These are phyloP conservation scores for Platyrinchus mystaceus DNA, from an alignment of 2,797 vertebrate genomes.

Conservation along the genomic window DNA sequence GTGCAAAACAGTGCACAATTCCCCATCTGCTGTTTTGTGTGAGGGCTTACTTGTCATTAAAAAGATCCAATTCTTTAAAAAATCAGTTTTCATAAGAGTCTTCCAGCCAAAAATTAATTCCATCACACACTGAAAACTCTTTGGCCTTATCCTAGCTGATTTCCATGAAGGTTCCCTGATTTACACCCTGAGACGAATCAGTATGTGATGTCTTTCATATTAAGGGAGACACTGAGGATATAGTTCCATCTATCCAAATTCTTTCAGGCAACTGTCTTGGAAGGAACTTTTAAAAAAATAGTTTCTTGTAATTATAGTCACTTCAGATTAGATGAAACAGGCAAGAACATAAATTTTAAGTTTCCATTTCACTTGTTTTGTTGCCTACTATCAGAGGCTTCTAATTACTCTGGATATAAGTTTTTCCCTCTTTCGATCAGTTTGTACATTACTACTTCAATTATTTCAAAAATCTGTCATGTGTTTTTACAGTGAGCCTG, in stretches of 20 bases:
- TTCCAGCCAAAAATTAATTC: neutral
- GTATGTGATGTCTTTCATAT: neutral
- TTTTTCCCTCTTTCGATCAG: neutral
- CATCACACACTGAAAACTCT: neutral
- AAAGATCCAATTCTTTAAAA: neutral
- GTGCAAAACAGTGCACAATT: neutral
- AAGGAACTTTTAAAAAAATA: neutral
- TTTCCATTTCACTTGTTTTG: neutral
- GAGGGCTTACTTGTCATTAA: neutral
- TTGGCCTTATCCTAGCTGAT: neutral
- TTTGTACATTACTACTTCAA: neutral
- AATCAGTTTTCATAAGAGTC: neutral
- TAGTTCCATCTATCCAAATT: neutral
- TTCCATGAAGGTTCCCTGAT: neutral
- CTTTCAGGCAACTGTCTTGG: neutral
- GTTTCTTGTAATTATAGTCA: neutral
- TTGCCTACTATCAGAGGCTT: neutral
- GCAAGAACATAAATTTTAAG: neutral
- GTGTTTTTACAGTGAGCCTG: conserved; percentile 17
- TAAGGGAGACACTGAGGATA: neutral
- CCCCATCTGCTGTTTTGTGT: neutral
- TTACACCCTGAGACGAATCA: neutral
- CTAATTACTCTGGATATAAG: neutral
- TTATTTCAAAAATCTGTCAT: neutral
- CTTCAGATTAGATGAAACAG: neutral